A percentile compares a stretch with the other conserved stretches of the same genome.
Evolutionary conservation across 2,888 invertebrate genomes (phyloP).

Genomic region (Ormyrus pomaceus): DNA sequence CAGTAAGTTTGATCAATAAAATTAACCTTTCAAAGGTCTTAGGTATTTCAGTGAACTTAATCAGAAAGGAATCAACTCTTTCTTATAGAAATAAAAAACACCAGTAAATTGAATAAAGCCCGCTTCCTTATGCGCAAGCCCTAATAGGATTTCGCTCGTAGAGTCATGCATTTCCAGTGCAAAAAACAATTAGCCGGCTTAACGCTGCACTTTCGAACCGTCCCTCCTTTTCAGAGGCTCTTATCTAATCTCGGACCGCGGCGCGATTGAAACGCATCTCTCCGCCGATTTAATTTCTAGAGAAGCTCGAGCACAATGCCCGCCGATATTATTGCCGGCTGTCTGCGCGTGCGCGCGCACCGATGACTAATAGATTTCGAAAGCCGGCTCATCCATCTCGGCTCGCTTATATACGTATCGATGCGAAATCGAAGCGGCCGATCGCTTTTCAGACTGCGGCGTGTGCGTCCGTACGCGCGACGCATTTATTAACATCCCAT

Average conservation of each 20-base stretch:
- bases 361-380: slow-evolving; percentile 74
- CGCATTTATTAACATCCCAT: slow-evolving; percentile 66
- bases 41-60: no score
- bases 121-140: background rate
- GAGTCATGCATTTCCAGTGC: background rate
- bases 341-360: slow-evolving; percentile 66
- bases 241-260: background rate
- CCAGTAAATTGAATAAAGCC: background rate
- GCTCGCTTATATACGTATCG: slow-evolving; percentile 57
- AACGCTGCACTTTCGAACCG: background rate
- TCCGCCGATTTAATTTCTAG: slow-evolving; percentile 32
- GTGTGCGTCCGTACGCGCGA: slow-evolving; percentile 14
- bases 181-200: background rate
- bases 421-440: slow-evolving; percentile 68
- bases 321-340: slow-evolving; percentile 59
- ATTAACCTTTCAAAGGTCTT: no score
- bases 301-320: slow-evolving; percentile 54
- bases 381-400: slow-evolving; percentile 70
- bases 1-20: no score
- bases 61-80: no score
- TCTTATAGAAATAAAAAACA: no score
- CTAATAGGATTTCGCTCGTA: no score
- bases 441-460: slow-evolving; percentile 56
- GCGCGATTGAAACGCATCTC: background rate
- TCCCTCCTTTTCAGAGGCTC: background rate